Percentiles rank a stretch among this genome's conserved stretches.
These are phyloP conservation scores for Triplophysa dalaica DNA, from an alignment of 2,113 vertebrate genomes.

Conservation along the genomic window DNA sequence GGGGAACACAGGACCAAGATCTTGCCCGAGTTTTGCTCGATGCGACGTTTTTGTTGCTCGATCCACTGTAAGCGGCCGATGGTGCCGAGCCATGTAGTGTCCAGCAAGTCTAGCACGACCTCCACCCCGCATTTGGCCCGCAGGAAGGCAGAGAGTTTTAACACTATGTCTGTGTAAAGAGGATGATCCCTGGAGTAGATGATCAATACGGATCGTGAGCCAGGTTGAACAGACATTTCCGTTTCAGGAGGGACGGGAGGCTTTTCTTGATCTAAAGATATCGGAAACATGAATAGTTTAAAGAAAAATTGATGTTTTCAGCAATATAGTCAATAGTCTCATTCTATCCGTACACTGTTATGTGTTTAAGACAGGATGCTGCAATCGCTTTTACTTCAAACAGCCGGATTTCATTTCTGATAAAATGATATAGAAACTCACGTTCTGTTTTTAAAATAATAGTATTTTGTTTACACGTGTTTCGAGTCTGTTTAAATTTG, in stretches of 20 bases:
- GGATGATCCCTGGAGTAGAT: constrained; percentile 91
- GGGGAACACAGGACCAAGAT: constrained; percentile 89
- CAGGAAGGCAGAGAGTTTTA: constrained; percentile 89
- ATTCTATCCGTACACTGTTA: too few relatives aligned
- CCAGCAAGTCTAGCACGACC: constrained; percentile 86
- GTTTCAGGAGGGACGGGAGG: accelerated
- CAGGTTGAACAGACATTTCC: neutral
- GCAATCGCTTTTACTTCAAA: too few relatives aligned
- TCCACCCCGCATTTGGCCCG: constrained; percentile 83
- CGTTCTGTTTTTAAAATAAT: too few relatives aligned
- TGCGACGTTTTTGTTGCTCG: constrained; percentile 81
- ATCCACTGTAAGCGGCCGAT: constrained; percentile 86
- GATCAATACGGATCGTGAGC: constrained; percentile 78
- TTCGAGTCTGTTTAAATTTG: too few relatives aligned
- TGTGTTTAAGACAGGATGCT: too few relatives aligned
- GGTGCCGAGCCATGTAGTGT: constrained; percentile 79
- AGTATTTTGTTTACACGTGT: too few relatives aligned
- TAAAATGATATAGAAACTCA: too few relatives aligned
- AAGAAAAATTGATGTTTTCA: neutral
- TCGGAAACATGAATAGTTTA: neutral
- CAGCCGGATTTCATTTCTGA: too few relatives aligned
- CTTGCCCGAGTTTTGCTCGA: constrained; percentile 79
- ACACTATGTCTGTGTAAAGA: constrained; percentile 86
- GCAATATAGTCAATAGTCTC: neutral
- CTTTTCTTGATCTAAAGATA: neutral